Evolutionary conservation across 2,113 vertebrate genomes (phyloP), one percentile per base, ranked within the genome.

Genomic region (Stigmatopora nigra): DNA sequence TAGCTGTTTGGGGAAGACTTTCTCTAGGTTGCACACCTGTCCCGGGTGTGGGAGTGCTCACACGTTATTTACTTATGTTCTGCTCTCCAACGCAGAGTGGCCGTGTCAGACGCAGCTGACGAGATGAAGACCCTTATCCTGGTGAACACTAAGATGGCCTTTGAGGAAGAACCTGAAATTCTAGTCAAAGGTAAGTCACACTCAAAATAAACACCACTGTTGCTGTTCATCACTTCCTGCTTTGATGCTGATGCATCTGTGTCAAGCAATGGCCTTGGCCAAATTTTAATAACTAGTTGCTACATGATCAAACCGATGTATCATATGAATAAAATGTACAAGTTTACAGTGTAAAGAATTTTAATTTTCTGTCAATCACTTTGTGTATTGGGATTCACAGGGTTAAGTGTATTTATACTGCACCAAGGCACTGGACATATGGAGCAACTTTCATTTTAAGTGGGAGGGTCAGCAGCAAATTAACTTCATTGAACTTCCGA

Each of bases 91-190:
- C 72, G 14, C 80, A 89, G 88, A 63, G 86, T 87, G 80, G 71
- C 93, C 69, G 88, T 90, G 44, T 86, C 93, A 49, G 92, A 91
- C 8, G 90, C 86, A 0, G 83, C 92, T 0, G 95, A 95, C 55
- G 95, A 98, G 88, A 95, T 92, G 72, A 90, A 92, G 85, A 95
- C 90, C 79, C 93, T 96, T 81, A 97, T 97, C 3, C 86, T 89
- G 5, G 92, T 95, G 73, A 94, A 93, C 84, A 91, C 82, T 25
- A 92, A 90, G 3, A 88, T 78, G 76, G 87, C 83, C 0, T 64
- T 88, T 41, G 93, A 94, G 76, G 93, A 94, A 20, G 93, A 97
- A 10, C 81, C 91, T 0, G 94, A 95, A 0, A 78, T 91, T 51
- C 84, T 96, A 0, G 91, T 98, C 64, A 95, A 98, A 92, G 96